Conservation (phyloP, 2,113 vertebrate species). For the Tetrax tetrax region DNA sequence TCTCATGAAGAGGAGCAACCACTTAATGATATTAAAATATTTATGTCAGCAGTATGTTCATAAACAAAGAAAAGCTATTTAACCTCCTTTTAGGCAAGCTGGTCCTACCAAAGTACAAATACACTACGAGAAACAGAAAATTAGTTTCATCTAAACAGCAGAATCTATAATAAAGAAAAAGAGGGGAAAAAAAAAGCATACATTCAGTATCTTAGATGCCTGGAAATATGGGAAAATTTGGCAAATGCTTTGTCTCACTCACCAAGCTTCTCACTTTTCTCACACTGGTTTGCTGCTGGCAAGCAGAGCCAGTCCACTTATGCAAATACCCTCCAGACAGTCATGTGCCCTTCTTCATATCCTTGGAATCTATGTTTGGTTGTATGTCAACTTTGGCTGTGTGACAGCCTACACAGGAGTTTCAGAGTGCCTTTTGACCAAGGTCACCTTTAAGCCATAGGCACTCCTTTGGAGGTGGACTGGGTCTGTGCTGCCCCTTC, state of each 20-base stretch:
- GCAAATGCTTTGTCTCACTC: background rate
- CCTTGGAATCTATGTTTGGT: background rate
- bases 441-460: background rate
- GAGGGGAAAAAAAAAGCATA: background rate
- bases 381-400: background rate
- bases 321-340: background rate
- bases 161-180: background rate
- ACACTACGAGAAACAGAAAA: background rate
- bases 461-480: too few relatives aligned
- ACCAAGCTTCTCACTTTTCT: background rate
- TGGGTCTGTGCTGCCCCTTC: background rate
- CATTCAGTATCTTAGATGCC: background rate
- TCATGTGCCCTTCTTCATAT: background rate
- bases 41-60: background rate
- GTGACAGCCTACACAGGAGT: background rate
- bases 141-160: background rate
- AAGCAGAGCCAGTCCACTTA: background rate
- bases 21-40: conserved; percentile 31
- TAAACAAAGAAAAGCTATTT: conserved; percentile 16
- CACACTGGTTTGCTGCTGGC: background rate
- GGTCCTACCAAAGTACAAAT: background rate
- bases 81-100: background rate
- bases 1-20: background rate
- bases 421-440: background rate
- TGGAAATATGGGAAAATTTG: background rate